These are phyloP conservation scores for Poecilia picta DNA, from an alignment of 2,797 vertebrate genomes.

Conservation along the genomic window DNA sequence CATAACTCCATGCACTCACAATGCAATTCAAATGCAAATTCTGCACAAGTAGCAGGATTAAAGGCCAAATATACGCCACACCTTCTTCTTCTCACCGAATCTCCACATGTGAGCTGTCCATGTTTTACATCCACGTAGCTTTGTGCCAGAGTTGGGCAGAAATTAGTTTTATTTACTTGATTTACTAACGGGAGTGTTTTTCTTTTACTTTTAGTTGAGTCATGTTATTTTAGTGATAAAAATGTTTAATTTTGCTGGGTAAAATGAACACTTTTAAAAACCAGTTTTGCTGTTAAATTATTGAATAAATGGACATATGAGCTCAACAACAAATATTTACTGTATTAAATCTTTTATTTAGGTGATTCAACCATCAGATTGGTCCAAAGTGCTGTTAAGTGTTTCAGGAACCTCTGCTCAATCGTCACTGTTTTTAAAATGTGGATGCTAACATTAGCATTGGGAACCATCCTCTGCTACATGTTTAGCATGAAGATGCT, in stretches of 20 bases:
- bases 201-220: background rate
- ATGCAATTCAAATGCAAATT: constrained; percentile 85
- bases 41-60: constrained; percentile 58
- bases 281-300: background rate
- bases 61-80: constrained; percentile 65
- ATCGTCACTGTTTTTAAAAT: background rate
- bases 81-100: constrained; percentile 56
- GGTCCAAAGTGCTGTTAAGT: background rate
- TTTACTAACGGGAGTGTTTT: background rate
- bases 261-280: background rate
- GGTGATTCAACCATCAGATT: background rate
- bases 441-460: background rate
- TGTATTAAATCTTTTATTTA: background rate
- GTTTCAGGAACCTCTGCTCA: background rate
- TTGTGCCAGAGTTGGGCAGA: background rate
- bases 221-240: background rate
- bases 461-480: background rate
- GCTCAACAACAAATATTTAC: background rate
- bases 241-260: background rate
- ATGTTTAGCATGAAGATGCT: background rate
- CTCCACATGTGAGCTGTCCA: constrained; percentile 3
- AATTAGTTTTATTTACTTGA: background rate
- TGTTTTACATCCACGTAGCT: background rate
- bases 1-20: constrained; percentile 78
- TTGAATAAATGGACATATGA: background rate